Conservation (phyloP, 2,888 invertebrate genomes). For the Catocala fraxini region DNA sequence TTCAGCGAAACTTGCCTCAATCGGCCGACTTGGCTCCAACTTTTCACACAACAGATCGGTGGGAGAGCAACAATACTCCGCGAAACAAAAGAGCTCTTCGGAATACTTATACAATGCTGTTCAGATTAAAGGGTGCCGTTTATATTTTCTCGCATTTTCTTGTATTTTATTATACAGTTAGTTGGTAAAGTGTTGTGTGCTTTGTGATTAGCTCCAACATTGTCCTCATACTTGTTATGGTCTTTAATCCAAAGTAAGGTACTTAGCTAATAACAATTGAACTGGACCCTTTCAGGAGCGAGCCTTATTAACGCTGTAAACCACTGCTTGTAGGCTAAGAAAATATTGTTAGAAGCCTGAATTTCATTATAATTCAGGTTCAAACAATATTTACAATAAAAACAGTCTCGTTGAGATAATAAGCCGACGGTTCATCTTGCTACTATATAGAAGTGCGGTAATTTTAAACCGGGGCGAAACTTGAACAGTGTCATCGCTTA, state of each 20-base stretch:
- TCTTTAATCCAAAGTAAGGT: too few relatives aligned
- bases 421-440: conserved; percentile 1
- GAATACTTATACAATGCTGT: conserved; percentile 67
- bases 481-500: conserved; percentile 55
- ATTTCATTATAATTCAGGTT: background rate
- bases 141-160: conserved; percentile 34
- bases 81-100: conserved; percentile 76
- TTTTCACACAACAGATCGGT: conserved; percentile 72
- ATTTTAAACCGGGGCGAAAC: conserved; percentile 19
- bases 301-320: background rate
- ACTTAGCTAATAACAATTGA: too few relatives aligned
- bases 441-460: too few relatives aligned
- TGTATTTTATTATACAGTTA: conserved; percentile 27
- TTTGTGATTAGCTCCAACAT: too few relatives aligned
- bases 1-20: conserved; percentile 74
- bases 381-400: background rate
- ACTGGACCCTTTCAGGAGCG: background rate
- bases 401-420: background rate
- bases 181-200: too few relatives aligned
- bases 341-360: background rate
- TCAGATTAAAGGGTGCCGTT: conserved; percentile 59
- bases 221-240: too few relatives aligned
- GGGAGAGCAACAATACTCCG: conserved; percentile 75
- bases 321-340: background rate
- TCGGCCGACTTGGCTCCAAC: conserved; percentile 72